phyloP scores from a whole-genome alignment of 2,113 vertebrate species.

The Pituophis catenifer region DNA sequence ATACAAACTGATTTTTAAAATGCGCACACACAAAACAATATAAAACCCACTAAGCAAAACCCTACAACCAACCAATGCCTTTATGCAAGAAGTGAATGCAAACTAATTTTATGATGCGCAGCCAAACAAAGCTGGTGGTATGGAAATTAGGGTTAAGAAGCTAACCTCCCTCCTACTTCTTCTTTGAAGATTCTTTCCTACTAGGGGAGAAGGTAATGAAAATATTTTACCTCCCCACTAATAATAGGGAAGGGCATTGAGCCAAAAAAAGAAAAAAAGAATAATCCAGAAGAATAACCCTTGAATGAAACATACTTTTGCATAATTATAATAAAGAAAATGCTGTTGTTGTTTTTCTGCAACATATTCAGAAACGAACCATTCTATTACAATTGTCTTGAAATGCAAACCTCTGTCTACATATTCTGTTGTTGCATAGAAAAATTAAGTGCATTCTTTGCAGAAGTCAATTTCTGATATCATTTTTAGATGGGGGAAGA shows the following conservation, averaged over 20 bases:
- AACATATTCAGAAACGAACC: not conserved
- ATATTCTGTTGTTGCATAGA: not conserved
- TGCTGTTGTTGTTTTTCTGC: not conserved
- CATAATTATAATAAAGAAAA: conserved; percentile 28
- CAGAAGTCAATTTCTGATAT: not conserved
- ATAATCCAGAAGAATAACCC: not conserved
- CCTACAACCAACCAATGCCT: conserved; percentile 42
- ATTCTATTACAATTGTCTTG: not conserved
- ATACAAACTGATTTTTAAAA: conserved; percentile 63
- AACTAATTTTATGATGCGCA: conserved; percentile 70
- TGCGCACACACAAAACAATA: not conserved
- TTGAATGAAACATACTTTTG: rapidly evolving
- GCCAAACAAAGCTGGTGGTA: conserved; percentile 61
- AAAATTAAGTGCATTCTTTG: not conserved
- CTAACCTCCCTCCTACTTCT: conserved; percentile 60
- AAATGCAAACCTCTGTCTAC: not conserved
- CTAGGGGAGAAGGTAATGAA: conserved; percentile 72
- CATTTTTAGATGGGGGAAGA: not conserved
- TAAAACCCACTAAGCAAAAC: conserved; percentile 56
- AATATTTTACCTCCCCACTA: conserved; percentile 69
- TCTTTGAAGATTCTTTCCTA: conserved; percentile 72
- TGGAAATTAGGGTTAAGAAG: conserved; percentile 68
- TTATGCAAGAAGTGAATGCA: conserved; percentile 37
- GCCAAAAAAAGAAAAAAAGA: conserved; percentile 21
- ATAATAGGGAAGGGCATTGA: conserved; percentile 49